Evolutionary conservation across 2,888 invertebrate species (phyloP), one percentile per base, ranked within the genome.

Genomic region (Anticlea derivata): DNA sequence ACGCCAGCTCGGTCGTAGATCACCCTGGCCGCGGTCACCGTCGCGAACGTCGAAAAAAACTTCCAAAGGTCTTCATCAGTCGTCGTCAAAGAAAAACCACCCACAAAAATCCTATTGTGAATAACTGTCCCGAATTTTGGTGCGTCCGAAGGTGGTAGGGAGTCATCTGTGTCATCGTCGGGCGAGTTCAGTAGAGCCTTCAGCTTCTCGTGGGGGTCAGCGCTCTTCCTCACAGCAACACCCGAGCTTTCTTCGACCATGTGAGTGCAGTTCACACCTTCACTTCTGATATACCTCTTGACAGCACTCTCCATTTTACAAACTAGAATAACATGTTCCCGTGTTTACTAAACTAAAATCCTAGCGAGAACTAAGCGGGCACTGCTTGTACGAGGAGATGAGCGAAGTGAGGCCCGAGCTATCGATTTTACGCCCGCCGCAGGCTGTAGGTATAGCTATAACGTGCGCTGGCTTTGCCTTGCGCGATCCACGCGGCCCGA

Each of bases 81-180:
- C 34, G 98, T 98, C 73, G 96, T 97, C 70, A 97, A 94, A 48
- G 98, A 96, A 73, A 99, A 98, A 13, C 98, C 99, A 50, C 99
- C 98, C 41, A 99, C 98, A 85, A 99, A 99, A 73, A 99, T 96
- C 70, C 98, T 92, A 84, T 98, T 98, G 53, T 98, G 98, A 69
- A 98, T 97, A 55, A 98, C 92, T 23, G 97, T 98, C 60, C 94
- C 97, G 65, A 93, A 93, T 74, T 93, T 93, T 0, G 86, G 93
- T 60, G 83, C 93, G 73, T 85, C 88, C 1, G 86, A 80, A 0
- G 89, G 87, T 2, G 87, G 88, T 0, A 87, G 75, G 7, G 80
- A 77, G 47, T 91, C 91, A 40, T 91, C 90, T 0, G 83, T 83
- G 13, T 87, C 89, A 5, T 86, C 87, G 3, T 89, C 91, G 1